Evolutionary conservation across 2,113 vertebrate species (phyloP).

Genomic region (Petrocephalus zakoni): DNA sequence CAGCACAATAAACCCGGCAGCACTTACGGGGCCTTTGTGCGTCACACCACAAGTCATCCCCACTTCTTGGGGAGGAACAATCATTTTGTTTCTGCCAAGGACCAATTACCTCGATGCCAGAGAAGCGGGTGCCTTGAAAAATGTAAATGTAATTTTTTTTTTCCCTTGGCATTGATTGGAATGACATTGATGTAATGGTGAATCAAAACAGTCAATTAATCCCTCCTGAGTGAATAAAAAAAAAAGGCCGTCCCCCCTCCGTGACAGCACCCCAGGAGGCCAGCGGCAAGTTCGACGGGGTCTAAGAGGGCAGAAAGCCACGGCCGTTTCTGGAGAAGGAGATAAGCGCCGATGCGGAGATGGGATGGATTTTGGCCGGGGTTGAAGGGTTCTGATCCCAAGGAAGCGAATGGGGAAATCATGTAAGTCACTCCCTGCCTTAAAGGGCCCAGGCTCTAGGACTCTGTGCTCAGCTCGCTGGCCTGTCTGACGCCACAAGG

Average conservation of each 20-base stretch:
- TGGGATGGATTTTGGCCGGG: neutral
- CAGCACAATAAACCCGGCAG: neutral
- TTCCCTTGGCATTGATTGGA: neutral
- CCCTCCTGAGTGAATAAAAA: constrained; percentile 11
- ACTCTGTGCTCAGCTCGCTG: neutral
- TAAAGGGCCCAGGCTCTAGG: neutral
- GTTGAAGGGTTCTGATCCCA: neutral
- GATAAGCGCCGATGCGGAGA: constrained; percentile 8
- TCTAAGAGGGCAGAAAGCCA: neutral
- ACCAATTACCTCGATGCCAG: neutral
- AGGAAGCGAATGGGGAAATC: neutral
- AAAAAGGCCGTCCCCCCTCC: neutral
- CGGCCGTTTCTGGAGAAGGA: neutral
- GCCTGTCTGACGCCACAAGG: neutral
- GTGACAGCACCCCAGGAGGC: neutral
- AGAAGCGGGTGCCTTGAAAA: neutral
- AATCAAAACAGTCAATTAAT: constrained; percentile 20
- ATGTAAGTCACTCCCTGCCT: neutral
- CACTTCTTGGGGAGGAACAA: neutral
- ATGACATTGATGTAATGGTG: constrained; percentile 7
- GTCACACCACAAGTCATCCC: neutral
- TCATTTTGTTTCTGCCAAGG: neutral
- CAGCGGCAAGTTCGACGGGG: neutral
- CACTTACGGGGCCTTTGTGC: neutral
- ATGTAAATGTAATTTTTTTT: neutral